These are phyloP conservation scores for Uria aalge DNA, from an alignment of 2,113 vertebrate genomes.

Conservation along the genomic window DNA sequence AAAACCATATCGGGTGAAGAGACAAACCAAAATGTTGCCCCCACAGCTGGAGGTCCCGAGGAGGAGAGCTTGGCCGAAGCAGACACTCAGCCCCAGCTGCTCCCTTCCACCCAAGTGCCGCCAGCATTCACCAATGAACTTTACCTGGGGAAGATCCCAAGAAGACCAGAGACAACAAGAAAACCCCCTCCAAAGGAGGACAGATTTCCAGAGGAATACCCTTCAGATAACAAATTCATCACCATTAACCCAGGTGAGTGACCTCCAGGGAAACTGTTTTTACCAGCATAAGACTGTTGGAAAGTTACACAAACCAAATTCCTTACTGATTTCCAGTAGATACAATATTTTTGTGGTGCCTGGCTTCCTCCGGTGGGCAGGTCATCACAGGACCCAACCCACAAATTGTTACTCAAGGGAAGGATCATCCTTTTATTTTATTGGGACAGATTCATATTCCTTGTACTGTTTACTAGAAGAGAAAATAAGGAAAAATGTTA, in stretches of 20 bases:
- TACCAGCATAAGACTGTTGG: background rate
- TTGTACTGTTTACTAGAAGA: background rate
- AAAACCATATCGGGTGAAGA: constrained; percentile 66
- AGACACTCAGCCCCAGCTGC: constrained; percentile 11
- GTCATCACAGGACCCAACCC: background rate
- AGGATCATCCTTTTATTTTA: background rate
- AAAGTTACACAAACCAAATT: background rate
- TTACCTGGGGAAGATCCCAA: constrained; percentile 55
- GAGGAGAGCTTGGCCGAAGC: constrained; percentile 10
- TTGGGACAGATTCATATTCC: background rate
- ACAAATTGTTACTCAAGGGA: background rate
- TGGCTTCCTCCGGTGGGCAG: background rate
- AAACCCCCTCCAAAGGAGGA: constrained; percentile 57
- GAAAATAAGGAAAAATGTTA: background rate
- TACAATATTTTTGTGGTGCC: background rate
- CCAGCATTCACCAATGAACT: constrained; percentile 73
- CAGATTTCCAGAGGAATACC: constrained; percentile 62
- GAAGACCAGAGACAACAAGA: constrained; percentile 53
- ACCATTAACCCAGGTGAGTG: constrained; percentile 87
- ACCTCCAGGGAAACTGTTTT: fast-evolving
- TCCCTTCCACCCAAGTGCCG: constrained; percentile 78
- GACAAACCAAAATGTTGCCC: constrained; percentile 19
- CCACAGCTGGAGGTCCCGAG: constrained; percentile 42
- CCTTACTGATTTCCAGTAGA: background rate
- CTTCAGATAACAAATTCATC: constrained; percentile 79